phyloP scores from a whole-genome alignment of 64 coral and sea anemone genomes.

The Montipora sp. region DNA sequence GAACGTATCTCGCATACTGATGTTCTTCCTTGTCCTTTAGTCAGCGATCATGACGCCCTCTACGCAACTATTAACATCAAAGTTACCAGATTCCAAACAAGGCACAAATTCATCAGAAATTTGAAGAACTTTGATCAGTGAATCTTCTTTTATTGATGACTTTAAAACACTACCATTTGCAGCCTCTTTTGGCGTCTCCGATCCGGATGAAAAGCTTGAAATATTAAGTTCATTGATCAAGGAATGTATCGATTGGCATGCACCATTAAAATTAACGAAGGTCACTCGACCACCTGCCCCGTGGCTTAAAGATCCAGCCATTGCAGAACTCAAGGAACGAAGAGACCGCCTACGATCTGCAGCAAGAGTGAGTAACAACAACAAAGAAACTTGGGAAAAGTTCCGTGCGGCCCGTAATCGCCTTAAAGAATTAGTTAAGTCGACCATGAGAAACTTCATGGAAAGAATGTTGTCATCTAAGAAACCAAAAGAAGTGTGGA shows the following conservation, averaged over 20 bases:
- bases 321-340: slow-evolving; percentile 42
- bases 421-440: slow-evolving; percentile 49
- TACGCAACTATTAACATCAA: slow-evolving; percentile 35
- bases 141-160: slow-evolving; percentile 32
- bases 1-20: slow-evolving; percentile 31
- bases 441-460: slow-evolving; percentile 25
- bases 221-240: slow-evolving; percentile 40
- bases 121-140: slow-evolving; percentile 30
- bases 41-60: slow-evolving; percentile 38
- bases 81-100: slow-evolving; percentile 41
- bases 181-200: slow-evolving; percentile 36
- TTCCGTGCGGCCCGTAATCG: slow-evolving; percentile 30
- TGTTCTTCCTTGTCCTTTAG: slow-evolving; percentile 35
- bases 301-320: slow-evolving; percentile 33
- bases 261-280: slow-evolving; percentile 50
- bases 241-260: slow-evolving; percentile 41
- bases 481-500: slow-evolving; percentile 52
- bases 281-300: slow-evolving; percentile 48
- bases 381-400: slow-evolving; percentile 45
- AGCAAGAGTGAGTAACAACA: slow-evolving; percentile 27
- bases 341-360: slow-evolving; percentile 42
- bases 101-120: slow-evolving; percentile 36
- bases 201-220: slow-evolving; percentile 48
- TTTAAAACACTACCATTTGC: slow-evolving; percentile 27
- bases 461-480: slow-evolving; percentile 35